A percentile compares a stretch with the other conserved stretches of the same genome.
Conservation (phyloP, 1,140 invertebrate species). For the Lucilia cuprina region DNA sequence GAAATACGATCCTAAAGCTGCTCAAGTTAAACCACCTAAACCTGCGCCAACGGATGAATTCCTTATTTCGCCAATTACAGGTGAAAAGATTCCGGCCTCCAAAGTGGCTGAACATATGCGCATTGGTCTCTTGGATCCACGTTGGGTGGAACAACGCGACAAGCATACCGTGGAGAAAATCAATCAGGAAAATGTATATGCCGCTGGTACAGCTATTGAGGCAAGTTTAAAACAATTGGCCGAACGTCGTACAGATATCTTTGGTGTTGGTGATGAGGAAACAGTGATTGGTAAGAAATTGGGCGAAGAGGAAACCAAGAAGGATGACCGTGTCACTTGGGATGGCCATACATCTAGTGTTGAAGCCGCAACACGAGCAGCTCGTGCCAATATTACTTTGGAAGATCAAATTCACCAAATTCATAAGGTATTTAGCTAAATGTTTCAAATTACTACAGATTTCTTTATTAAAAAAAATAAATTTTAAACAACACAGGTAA, state of each 20-base stretch:
- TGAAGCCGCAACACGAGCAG: conserved; percentile 88
- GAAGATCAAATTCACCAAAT: conserved; percentile 98
- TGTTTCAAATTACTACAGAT: not conserved
- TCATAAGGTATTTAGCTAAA: conserved; percentile 72
- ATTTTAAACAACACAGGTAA: conserved; percentile 65
- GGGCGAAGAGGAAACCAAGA: conserved; percentile 90
- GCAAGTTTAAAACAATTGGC: conserved; percentile 95
- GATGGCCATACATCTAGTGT: conserved; percentile 97
- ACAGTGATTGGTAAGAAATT: conserved; percentile 99
- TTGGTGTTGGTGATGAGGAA: conserved; percentile 97
- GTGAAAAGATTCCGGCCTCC: conserved; percentile 94
- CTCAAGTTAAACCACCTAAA: conserved; percentile 66
- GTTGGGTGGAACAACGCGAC: conserved; percentile 97
- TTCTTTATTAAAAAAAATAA: not conserved
- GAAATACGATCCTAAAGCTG: conserved; percentile 96
- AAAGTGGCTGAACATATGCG: conserved; percentile 98
- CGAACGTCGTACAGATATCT: conserved; percentile 99
- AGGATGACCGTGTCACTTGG: conserved; percentile 94
- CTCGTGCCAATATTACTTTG: conserved; percentile 92
- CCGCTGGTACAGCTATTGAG: conserved; percentile 90
- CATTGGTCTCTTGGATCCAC: conserved; percentile 94
- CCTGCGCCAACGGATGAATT: conserved; percentile 81
- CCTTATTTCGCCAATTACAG: conserved; percentile 97
- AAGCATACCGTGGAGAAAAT: conserved; percentile 77
- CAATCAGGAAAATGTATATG: conserved; percentile 68